Evolutionary conservation across 2,888 invertebrate species (phyloP).

Genomic region (Loripinus fragilis): DNA sequence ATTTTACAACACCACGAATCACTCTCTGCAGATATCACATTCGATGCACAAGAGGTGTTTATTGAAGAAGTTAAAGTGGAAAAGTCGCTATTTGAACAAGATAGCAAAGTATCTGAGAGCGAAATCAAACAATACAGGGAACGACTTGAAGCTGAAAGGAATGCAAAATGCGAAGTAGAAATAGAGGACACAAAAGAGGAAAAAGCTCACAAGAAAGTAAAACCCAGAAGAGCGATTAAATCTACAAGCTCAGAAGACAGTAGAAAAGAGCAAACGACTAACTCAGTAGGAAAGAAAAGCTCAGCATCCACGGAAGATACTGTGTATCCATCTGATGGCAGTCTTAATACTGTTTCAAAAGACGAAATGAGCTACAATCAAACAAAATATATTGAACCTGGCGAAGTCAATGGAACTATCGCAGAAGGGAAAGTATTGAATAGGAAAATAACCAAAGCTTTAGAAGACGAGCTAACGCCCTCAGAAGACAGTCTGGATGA

Average conservation of each 20-base stretch:
- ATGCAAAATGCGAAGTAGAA: slow-evolving; percentile 22
- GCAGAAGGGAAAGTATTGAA: slow-evolving; percentile 16
- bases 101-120: slow-evolving; percentile 29
- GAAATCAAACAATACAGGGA: background rate
- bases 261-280: slow-evolving; percentile 22
- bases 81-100: slow-evolving; percentile 33
- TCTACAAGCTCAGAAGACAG: background rate
- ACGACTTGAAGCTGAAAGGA: slow-evolving; percentile 25
- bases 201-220: background rate
- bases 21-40: slow-evolving; percentile 36
- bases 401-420: background rate
- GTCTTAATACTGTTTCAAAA: slow-evolving; percentile 18
- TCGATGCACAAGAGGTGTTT: slow-evolving; percentile 53
- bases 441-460: slow-evolving; percentile 33
- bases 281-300: slow-evolving; percentile 24
- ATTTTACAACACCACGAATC: slow-evolving; percentile 36
- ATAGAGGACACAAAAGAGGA: background rate
- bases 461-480: slow-evolving; percentile 44
- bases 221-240: background rate
- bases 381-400: background rate
- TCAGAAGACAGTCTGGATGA: slow-evolving; percentile 48
- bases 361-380: slow-evolving; percentile 1
- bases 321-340: slow-evolving; percentile 48
- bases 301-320: slow-evolving; percentile 48
- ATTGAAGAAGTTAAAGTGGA: slow-evolving; percentile 44